Percentiles rank a stretch among this genome's conserved stretches.
Evolutionary conservation across 2,888 invertebrate species (phyloP).

Genomic region (Xestia ashworthii): DNA sequence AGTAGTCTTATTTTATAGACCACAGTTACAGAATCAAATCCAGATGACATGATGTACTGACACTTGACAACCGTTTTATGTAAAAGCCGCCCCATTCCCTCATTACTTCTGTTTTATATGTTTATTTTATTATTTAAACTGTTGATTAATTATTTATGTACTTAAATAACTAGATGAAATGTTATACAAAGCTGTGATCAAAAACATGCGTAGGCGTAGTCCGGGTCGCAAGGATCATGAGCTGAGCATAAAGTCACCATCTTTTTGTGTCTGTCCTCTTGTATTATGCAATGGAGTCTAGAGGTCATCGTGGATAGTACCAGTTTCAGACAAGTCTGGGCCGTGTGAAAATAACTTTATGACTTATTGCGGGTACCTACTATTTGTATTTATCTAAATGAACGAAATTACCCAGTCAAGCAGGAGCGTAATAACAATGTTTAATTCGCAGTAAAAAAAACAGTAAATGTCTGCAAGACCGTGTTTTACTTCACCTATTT

Average conservation of each 20-base stretch:
- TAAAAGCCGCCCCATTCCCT: not conserved
- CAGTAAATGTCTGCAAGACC: not conserved
- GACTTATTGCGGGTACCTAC: conserved; percentile 24
- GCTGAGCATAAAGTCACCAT: conserved; percentile 16
- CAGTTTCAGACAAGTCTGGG: conserved; percentile 44
- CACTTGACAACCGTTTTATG: not conserved
- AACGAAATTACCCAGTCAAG: conserved; percentile 13
- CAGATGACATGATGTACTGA: no score
- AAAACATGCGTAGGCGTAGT: conserved; percentile 37
- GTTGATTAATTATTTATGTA: not conserved
- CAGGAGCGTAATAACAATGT: not conserved
- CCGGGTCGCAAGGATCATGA: conserved; percentile 18
- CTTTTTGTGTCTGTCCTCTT: conserved; percentile 54
- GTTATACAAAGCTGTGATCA: not conserved
- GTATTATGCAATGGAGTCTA: conserved; percentile 55
- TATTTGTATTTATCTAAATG: conserved; percentile 3
- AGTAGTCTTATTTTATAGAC: not conserved
- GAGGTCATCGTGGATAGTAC: conserved; percentile 45
- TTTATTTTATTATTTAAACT: not conserved
- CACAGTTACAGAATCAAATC: no score
- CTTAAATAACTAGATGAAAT: not conserved
- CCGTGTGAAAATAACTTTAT: conserved; percentile 43
- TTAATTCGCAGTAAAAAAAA: not conserved
- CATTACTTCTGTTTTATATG: not conserved
- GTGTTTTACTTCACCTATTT: not conserved